Evolutionary conservation across 2,888 invertebrate species (phyloP), one percentile per base, ranked within the genome.

Genomic region (Iselma pallidipennis): DNA sequence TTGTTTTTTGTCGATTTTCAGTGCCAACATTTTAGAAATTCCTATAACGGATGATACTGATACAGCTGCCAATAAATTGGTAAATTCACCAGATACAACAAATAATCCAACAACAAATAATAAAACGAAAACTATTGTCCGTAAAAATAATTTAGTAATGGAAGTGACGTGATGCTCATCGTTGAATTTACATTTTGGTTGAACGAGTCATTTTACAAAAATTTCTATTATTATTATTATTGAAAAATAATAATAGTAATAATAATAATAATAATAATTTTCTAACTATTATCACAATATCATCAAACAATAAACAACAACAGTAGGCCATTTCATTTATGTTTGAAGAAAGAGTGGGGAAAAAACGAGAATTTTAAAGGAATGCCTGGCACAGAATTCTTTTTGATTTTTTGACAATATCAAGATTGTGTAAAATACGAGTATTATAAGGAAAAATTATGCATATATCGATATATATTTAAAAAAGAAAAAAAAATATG

Each of bases 131-230:
- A 63, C 81, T 76, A 77, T 83, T 69, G 82, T 83, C 70, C 81
- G 83, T 72, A 83, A 85, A 76, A 85, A 84, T 79, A 83, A 84
- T 74, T 79, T 86, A 67, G 85, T 85, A 70, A 86, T 86, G 86
- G 86, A 86, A 83, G 86, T 86, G 81, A 86, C 86, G 83, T 86
- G 86, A 86, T 85, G 85, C 73, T 74, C 75, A 75, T 74, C 73
- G 61, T 66, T 64, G 51, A 69, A 68, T 78, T 77, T 74, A 76
- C 70, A 70, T 56, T 61, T 54, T 49, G 54, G 37, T 19, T 37
- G 10, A 37, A 25, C 51, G 42, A 64, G 58, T 49, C 4, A 49
- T n/a, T 54, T 23, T 21, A 14, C 29, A 14, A 57, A 57, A 56
- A 60, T 57, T 61, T 21, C 12, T 7, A 31, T 56, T 45, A 19